Evolutionary conservation across 2,113 vertebrate species (phyloP).

Genomic region (Zingel zingel): DNA sequence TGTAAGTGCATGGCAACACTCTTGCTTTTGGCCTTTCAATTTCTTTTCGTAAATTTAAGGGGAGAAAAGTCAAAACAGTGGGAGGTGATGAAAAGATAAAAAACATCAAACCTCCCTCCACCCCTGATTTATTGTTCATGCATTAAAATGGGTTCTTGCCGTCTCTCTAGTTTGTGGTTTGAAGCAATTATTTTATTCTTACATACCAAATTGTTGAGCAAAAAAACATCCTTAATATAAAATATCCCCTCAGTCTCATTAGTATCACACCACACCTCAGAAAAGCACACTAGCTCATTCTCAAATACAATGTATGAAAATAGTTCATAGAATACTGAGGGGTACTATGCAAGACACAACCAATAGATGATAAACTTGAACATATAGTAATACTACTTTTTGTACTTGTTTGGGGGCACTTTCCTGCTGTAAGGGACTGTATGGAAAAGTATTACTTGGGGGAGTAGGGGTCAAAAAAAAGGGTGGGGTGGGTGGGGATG

Average conservation of each 20-base stretch:
- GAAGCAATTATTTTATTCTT: not conserved
- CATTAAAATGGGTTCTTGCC: not conserved
- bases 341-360: not conserved
- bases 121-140: not conserved
- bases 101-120: conserved; percentile 1
- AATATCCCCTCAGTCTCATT: not conserved
- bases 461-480: not conserved
- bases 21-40: not conserved
- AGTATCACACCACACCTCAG: not conserved
- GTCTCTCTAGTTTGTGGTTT: not conserved
- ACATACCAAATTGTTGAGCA: not conserved
- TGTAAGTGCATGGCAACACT: not conserved
- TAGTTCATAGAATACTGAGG: not conserved
- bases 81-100: conserved; percentile 1
- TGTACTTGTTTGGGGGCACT: not conserved
- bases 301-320: conserved; percentile 3
- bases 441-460: not conserved
- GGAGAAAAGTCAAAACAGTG: not conserved
- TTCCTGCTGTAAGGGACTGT: not conserved
- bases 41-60: not conserved
- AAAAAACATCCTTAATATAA: not conserved
- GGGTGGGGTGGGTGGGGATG: too few species aligned
- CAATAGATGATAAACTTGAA: conserved; percentile 1
- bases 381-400: not conserved
- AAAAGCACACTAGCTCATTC: not conserved